Percentiles rank a stretch among this genome's conserved stretches.
Conservation (phyloP, 2,888 invertebrate species). For the Cynaeus angustus region DNA sequence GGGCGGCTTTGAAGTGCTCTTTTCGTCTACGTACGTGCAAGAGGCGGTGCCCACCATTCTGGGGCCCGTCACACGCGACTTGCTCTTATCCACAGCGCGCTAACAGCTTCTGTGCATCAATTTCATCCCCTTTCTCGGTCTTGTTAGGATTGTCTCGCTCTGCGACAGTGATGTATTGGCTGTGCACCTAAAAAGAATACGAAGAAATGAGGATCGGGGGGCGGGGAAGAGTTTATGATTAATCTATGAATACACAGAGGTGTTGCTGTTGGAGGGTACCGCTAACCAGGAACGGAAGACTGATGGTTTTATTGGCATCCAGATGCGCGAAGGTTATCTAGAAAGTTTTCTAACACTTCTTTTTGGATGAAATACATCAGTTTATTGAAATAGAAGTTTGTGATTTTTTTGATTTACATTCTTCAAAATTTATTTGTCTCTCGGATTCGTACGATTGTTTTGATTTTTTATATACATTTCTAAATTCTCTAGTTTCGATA, state of each 20-base stretch:
- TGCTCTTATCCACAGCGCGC: slow-evolving; percentile 28
- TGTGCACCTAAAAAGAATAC: slow-evolving; percentile 4
- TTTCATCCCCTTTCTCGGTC: slow-evolving; percentile 37
- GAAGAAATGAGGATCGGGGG: not conserved
- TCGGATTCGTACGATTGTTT: too few species aligned
- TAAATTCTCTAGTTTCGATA: too few species aligned
- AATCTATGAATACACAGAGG: slow-evolving; percentile 7
- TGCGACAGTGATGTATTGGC: slow-evolving; percentile 25
- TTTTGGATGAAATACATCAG: too few species aligned
- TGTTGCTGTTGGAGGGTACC: too few species aligned
- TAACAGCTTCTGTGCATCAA: slow-evolving; percentile 48
- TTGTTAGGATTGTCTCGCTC: slow-evolving; percentile 25
- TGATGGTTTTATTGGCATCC: too few species aligned
- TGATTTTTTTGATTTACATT: too few species aligned
- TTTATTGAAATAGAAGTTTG: too few species aligned
- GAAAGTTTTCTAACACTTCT: too few species aligned
- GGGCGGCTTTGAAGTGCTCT: slow-evolving; percentile 36
- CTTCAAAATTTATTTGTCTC: too few species aligned
- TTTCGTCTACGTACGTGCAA: slow-evolving; percentile 27
- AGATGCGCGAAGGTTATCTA: too few species aligned
- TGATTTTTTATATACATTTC: too few species aligned
- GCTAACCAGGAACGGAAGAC: too few species aligned
- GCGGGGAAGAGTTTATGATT: slow-evolving; percentile 4
- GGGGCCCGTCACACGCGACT: slow-evolving; percentile 34
- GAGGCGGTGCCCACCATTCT: slow-evolving; percentile 36